These are phyloP conservation scores for Norana najaformis DNA, from an alignment of 2,888 invertebrate species.

Conservation along the genomic window DNA sequence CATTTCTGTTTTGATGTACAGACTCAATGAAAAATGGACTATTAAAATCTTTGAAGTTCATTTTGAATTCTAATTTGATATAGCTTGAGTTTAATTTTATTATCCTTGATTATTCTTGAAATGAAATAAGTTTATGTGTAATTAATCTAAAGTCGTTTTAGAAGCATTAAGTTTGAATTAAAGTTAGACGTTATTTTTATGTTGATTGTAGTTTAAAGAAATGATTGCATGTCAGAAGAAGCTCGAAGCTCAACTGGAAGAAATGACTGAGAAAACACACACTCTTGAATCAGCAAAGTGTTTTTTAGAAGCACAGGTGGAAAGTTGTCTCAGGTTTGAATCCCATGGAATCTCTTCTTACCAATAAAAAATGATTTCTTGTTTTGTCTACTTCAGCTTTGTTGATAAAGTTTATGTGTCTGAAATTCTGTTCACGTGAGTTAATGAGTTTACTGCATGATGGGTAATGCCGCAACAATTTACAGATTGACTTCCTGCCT, in stretches of 20 bases:
- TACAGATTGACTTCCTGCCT: not conserved
- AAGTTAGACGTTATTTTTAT: not conserved
- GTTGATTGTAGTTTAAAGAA: not conserved
- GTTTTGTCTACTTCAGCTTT: not conserved
- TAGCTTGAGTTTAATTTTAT: not conserved
- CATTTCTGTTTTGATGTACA: no score
- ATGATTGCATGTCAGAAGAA: not conserved
- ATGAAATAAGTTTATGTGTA: not conserved
- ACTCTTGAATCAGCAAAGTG: not conserved
- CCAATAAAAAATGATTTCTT: not conserved
- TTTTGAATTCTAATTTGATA: no score
- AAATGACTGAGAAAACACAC: not conserved
- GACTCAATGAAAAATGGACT: no score
- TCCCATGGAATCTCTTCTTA: not conserved
- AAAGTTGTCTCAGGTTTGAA: conserved; percentile 19
- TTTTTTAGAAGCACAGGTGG: not conserved
- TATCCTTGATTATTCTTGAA: not conserved
- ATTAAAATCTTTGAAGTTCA: no score
- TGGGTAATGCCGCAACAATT: not conserved
- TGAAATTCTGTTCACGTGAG: not conserved
- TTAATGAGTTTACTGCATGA: not conserved
- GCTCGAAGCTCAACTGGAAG: not conserved
- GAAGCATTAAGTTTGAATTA: not conserved
- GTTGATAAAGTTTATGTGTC: no score
- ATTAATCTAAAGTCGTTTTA: not conserved